Evolutionary conservation across 2,888 invertebrate species (phyloP), one percentile per base, ranked within the genome.

Genomic region (Caenorhabditis panamensis): DNA sequence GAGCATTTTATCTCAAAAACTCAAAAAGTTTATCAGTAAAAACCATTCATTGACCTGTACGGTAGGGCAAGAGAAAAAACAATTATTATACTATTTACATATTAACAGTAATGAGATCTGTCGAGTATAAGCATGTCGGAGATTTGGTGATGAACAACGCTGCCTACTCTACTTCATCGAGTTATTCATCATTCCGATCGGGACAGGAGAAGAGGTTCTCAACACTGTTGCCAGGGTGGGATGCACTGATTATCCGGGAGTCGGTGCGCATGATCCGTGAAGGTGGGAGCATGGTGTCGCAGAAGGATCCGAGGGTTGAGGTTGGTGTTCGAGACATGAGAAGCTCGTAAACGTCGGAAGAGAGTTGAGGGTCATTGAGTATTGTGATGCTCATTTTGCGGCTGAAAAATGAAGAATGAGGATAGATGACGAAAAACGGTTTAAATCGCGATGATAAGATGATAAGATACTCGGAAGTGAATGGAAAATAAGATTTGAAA

Each of bases 341-440:
- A 22, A 83, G 63, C 47, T 83, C 83, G 67, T 82, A 83, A 18
- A 82, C 69, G 56, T 83, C 83, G 11, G 72, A 66, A 20, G 83
- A 81, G 8, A 82, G 64, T 64, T 79, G 75, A 4, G 83, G 80
- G 41, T 83, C 83, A 63, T 83, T 83, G 41, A 83, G 79, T 59
- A 83, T 82, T 37, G 80, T 79, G 51, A 83, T 83, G 79, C 81
- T 81, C 83, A 83, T 83, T 24, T 36, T 54, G 5, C 5, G 4
- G 5, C 41, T 41, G 41, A 41, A 41, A 41, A 41, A 13, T 11
- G 13, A 13, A 41, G 41, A 41, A 41, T 11, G 13, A 11, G 6
- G 2, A 13, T 13, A 11, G 31, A 31, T 4, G 9, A 31, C 9
- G 9, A 31, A 31, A 31, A 4, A 31, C 31, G 9, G 31, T 31